Percentiles rank a stretch among this genome's conserved stretches.
phyloP scores from a whole-genome alignment of 2,113 vertebrate genomes.

The Datnioides undecimradiatus region DNA sequence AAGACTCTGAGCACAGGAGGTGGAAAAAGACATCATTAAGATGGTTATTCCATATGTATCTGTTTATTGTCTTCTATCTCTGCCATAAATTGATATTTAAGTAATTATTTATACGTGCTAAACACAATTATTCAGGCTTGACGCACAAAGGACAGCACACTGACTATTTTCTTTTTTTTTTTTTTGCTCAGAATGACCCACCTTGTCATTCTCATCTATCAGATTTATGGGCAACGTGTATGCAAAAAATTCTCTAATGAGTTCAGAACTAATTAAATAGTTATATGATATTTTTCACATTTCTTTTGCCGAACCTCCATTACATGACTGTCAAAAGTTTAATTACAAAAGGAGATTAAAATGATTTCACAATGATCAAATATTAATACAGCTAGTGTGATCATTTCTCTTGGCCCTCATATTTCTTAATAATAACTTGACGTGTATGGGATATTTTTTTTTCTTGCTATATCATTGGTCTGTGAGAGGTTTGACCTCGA shows the following conservation, averaged over 20 bases:
- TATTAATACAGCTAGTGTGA: slow-evolving; percentile 76
- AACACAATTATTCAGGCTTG: background rate
- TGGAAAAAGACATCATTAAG: slow-evolving; percentile 32
- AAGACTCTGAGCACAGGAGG: slow-evolving; percentile 5
- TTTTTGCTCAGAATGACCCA: slow-evolving; percentile 8
- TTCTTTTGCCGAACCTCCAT: slow-evolving; percentile 76
- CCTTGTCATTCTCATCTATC: background rate
- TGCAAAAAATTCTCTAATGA: slow-evolving; percentile 70
- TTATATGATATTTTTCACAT: slow-evolving; percentile 74
- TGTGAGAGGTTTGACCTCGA: slow-evolving; percentile 49
- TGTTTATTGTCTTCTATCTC: background rate
- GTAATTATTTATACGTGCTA: slow-evolving; percentile 1
- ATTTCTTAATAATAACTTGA: slow-evolving; percentile 70
- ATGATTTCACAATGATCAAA: slow-evolving; percentile 81
- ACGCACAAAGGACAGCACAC: background rate
- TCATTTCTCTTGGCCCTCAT: slow-evolving; percentile 69
- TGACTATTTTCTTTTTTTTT: background rate
- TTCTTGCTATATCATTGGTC: slow-evolving; percentile 28
- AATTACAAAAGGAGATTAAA: slow-evolving; percentile 84
- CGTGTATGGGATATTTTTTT: slow-evolving; percentile 60
- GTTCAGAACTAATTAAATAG: slow-evolving; percentile 76
- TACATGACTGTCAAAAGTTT: slow-evolving; percentile 82
- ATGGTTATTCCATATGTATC: slow-evolving; percentile 25
- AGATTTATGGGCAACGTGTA: slow-evolving; percentile 58
- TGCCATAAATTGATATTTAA: slow-evolving; percentile 3